Evolutionary conservation across 2,888 invertebrate species (phyloP), one percentile per base, ranked within the genome.

Genomic region (Chamaedrilus cognettii): DNA sequence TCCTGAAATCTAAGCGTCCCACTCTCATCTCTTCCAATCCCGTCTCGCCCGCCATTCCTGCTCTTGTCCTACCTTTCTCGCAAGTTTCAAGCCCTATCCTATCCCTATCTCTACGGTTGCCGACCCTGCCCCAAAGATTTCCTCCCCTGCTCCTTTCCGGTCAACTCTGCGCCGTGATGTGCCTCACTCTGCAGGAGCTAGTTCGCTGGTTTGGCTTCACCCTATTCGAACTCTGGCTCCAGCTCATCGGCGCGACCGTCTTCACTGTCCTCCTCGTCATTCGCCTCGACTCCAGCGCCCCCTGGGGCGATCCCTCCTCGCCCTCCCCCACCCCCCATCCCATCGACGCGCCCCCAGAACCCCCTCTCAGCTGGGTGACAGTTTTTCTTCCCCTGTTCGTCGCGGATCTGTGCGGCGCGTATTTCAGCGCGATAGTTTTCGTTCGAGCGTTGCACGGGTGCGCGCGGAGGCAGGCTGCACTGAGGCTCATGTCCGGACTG

Each of bases 121-220:
- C n/a, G n/a, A n/a, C n/a, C n/a, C n/a, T n/a, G n/a, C n/a, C n/a
- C n/a, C n/a, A n/a, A n/a, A n/a, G n/a, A n/a, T n/a, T n/a, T n/a
- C n/a, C 19, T 11, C 42, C 42, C 42, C 11, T 15, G 19, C 42
- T 15, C 42, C 11, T 15, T 19, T 42, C 19, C 19, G 11, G 42
- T 15, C 28, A 7, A 52, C 55, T 23, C 55, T 7, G 26, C 19
- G 23, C 19, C 4, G 64, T 50, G 60, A 93, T 93, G 93, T 91
- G 93, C 83, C 92, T 94, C 85, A 91, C 93, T 60, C 85, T 96
- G 64, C 89, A 90, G 74, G 96, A 97, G 85, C 87, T 97, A 67
- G 93, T 94, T 60, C 89, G 90, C 73, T 97, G 96, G 97, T 87
- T 96, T 64, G 96, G 96, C 73, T 87, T 97, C 62, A 96, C 97